Base-by-base conservation (phyloP, 1,140 invertebrate species). In the Drosophila seguyi region DNA sequence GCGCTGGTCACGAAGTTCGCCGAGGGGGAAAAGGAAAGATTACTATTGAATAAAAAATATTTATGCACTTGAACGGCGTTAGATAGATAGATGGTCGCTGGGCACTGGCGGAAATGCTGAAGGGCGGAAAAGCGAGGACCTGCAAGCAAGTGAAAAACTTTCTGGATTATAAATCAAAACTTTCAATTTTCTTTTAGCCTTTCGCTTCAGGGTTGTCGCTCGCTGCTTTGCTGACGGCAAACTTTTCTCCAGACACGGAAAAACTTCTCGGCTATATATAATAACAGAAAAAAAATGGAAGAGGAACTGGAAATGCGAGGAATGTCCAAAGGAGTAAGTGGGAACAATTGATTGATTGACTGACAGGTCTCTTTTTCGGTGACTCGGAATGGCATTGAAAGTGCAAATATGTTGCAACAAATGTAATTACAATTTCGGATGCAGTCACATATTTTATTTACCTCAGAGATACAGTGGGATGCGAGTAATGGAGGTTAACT, bases 91-190 rank as follows among this genome's bases (percentile, higher is more conserved):
- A 60, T 72, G 72, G 72, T 59, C 41, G 62, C 55, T 50, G 31
- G 60, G 14, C 18, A n/a, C n/a, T n/a, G 61, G 56, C 53, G 31
- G 56, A 27, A 39, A 44, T 31, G 36, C 20, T 14, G 27, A 50
- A 31, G 48, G 27, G 55, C 53, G 31, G 56, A 39, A 36, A 63
- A 52, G 31, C 29, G 53, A 53, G 29, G 42, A 41, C 47, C 45
- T 22, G 42, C 39, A 69, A 55, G 78, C 53, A 66, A 74, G 82
- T 59, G 79, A 88, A 90, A 87, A 71, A 69, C 79, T 88, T 84
- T 67, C 16, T 65, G 73, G 85, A 88, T 88, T 90, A 88, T 88
- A 88, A 88, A 88, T 88, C 84, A 87, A 87, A 87, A 87, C 84
- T 87, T 87, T 87, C 84, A 87, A 87, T 87, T 87, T 87, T 87